Conservation (phyloP, 92 coral and sea anemone species). For the Metridium senile region DNA sequence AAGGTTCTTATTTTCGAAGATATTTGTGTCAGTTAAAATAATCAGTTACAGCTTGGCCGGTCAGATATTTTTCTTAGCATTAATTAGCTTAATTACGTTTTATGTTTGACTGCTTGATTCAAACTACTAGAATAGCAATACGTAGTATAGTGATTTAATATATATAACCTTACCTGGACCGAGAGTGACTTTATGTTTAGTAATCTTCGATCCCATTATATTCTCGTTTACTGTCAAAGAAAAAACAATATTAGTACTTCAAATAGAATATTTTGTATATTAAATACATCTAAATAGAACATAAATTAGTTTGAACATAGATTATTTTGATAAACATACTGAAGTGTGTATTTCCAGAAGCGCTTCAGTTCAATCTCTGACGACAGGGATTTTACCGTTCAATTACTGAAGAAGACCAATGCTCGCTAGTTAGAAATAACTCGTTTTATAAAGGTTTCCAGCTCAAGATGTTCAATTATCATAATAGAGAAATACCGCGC, state of each 20-base stretch:
- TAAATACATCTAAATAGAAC: neutral
- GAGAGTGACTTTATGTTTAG: slow-evolving; percentile 15
- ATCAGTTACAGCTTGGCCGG: too few species aligned
- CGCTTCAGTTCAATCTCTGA: neutral
- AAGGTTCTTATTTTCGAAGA: too few species aligned
- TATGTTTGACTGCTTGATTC: neutral
- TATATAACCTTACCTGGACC: slow-evolving; percentile 19
- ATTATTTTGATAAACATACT: neutral
- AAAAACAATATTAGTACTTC: neutral
- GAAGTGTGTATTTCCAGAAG: too few species aligned
- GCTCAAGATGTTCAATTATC: too few species aligned
- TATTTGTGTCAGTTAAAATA: too few species aligned
- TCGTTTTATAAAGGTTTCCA: too few species aligned
- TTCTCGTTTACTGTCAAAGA: neutral
- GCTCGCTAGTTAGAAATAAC: too few species aligned
- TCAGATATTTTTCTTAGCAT: too few species aligned
- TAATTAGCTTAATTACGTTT: too few species aligned
- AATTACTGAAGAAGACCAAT: too few species aligned
- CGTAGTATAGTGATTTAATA: neutral
- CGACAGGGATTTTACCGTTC: too few species aligned
- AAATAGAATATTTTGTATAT: neutral
- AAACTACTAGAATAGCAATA: neutral
- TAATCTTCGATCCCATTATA: slow-evolving; percentile 21
- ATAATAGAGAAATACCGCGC: too few species aligned
- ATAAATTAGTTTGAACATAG: neutral